A percentile compares a stretch with the other conserved stretches of the same genome.
Evolutionary conservation across 1,140 invertebrate species (phyloP).

Genomic region (Drosophila tristis): DNA sequence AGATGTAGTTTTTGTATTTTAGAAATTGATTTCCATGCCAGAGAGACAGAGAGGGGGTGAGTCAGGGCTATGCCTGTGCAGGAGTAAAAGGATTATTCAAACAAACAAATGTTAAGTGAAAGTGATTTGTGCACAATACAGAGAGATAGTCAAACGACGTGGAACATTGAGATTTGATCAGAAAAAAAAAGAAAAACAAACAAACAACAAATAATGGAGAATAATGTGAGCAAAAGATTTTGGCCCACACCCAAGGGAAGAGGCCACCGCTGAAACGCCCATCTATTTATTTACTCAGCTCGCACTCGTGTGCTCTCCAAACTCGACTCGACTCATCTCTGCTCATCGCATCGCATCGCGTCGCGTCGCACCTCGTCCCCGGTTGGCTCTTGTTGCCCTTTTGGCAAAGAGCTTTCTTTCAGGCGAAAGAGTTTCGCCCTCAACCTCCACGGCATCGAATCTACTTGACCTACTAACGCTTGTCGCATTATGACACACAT

Average conservation of each 20-base stretch:
- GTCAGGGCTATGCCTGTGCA: slow-evolving; percentile 40
- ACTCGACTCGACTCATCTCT: slow-evolving; percentile 43
- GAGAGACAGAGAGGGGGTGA: slow-evolving; percentile 35
- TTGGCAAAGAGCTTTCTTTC: slow-evolving; percentile 28
- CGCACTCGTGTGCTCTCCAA: slow-evolving; percentile 36
- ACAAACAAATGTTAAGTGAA: slow-evolving; percentile 35
- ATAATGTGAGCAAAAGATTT: slow-evolving; percentile 21
- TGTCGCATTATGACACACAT: slow-evolving; percentile 82
- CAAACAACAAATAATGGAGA: slow-evolving; percentile 1
- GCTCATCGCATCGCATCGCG: slow-evolving; percentile 14
- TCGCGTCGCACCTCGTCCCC: slow-evolving; percentile 25
- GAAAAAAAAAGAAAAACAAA: slow-evolving; percentile 15
- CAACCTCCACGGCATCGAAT: slow-evolving; percentile 66
- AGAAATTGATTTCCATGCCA: slow-evolving; percentile 38
- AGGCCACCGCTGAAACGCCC: slow-evolving; percentile 52
- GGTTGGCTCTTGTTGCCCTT: slow-evolving; percentile 25
- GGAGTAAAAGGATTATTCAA: slow-evolving; percentile 22
- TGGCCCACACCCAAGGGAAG: slow-evolving; percentile 31
- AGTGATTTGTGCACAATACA: slow-evolving; percentile 49
- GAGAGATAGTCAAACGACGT: slow-evolving; percentile 17
- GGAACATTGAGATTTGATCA: slow-evolving; percentile 44
- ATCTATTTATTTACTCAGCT: slow-evolving; percentile 67
- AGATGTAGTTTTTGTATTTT: slow-evolving; percentile 3
- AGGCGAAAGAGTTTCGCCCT: slow-evolving; percentile 54
- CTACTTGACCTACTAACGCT: slow-evolving; percentile 78